Evolutionary conservation across 2,888 invertebrate species (phyloP).

Genomic region (Pollenia griseotomentosa): DNA sequence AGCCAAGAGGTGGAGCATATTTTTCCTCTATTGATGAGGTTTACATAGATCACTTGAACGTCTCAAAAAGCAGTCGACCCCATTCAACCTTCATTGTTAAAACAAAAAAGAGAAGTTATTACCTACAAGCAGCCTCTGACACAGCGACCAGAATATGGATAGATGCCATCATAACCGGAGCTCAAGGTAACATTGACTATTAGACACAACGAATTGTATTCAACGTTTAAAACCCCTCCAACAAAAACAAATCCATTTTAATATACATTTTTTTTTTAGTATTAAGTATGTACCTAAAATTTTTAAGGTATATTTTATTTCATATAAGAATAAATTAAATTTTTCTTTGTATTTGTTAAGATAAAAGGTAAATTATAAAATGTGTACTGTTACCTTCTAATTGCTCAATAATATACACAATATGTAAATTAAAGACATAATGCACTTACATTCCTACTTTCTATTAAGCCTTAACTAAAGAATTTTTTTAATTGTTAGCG

Average conservation of each 20-base stretch:
- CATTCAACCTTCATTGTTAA: conserved; percentile 96
- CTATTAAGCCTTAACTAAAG: no score
- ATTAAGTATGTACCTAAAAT: conserved; percentile 36
- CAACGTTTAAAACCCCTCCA: conserved; percentile 13
- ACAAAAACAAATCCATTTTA: conserved; percentile 51
- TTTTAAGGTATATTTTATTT: conserved; percentile 42
- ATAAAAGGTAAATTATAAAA: neutral
- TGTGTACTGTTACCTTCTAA: neutral
- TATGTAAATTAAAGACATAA: no score
- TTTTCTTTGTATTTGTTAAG: neutral
- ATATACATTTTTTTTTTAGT: conserved; percentile 8
- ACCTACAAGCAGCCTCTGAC: conserved; percentile 94
- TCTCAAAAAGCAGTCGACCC: conserved; percentile 93
- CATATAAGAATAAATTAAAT: conserved; percentile 2
- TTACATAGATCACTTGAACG: conserved; percentile 95
- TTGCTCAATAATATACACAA: conserved; percentile 15
- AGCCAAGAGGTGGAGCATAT: conserved; percentile 94
- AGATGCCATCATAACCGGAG: conserved; percentile 85
- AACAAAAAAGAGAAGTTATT: conserved; percentile 92
- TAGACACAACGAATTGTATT: neutral
- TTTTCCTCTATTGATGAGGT: conserved; percentile 91
- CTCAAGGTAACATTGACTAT: conserved; percentile 76
- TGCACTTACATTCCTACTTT: no score
- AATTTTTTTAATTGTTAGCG: no score
- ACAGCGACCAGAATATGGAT: conserved; percentile 98